Base-by-base conservation (phyloP, 1,140 invertebrate species). In the Cydia fagiglandana region DNA sequence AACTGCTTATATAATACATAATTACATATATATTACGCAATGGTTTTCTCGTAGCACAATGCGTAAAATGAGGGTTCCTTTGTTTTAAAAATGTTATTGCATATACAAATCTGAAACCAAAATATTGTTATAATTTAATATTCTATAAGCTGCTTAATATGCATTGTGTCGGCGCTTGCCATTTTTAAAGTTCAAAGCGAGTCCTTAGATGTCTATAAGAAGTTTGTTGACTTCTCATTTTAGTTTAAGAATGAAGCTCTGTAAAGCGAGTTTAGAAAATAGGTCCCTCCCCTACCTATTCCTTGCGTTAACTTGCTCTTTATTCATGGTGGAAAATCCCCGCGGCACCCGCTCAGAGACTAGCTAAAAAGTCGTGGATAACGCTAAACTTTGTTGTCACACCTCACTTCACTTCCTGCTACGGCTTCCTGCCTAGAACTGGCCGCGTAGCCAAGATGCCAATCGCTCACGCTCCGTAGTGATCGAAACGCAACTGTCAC, bases 41-140 rank as follows among this genome's bases (percentile, higher is more conserved):
- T 74, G 79, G 75, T 79, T 73, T 75, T 73, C 76, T 79, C 76
- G 76, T 80, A 83, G 73, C 75, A 83, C 79, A 83, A 79, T 76
- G 76, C 77, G 76, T 74, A 76, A 76, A 80, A 78, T 80, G 77
- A 78, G 79, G 76, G 78, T 41, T 41, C 38, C 9, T 38, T 38
- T 38, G 0, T 38, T 38, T 38, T 38, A 7, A 38, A 38, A 6
- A 38, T 41, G 38, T 10, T 9, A 9, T 9, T 10, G 7, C 9
- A 50, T n/a, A 9, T 50, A 50, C 3, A 50, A 50, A 50, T 17
- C 15, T 1, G 4, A 1, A 56, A 17, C 7, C 53, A 56, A 17
- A 56, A 1, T 24, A 12, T n/a, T n/a, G 2, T 17, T 61, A 12
- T 61, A 24, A 53, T 53, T 53, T 17, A 53, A 53, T 53, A 53